Percentiles rank a stretch among this genome's conserved stretches.
phyloP scores from a whole-genome alignment of 2,113 vertebrate species.

The Leptobrachium ailaonicum region DNA sequence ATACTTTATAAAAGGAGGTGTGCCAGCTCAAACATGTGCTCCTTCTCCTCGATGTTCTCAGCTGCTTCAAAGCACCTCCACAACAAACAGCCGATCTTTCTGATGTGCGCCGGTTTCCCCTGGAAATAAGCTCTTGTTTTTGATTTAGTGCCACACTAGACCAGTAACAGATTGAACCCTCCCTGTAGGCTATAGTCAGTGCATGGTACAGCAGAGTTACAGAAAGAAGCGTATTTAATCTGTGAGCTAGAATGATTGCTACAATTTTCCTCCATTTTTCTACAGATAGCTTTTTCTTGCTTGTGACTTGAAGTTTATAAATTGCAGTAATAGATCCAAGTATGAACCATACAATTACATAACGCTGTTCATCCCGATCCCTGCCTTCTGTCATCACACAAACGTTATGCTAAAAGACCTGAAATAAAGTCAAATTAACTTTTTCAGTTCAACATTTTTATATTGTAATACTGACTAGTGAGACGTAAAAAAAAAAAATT shows the following conservation, averaged over 20 bases:
- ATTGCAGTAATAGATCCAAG: neutral
- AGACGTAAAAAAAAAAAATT: too few species aligned
- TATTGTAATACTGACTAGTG: too few species aligned
- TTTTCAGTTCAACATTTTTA: too few species aligned
- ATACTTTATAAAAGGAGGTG: neutral
- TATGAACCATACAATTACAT: too few species aligned
- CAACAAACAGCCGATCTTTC: slow-evolving; percentile 35
- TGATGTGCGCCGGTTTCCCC: slow-evolving; percentile 39
- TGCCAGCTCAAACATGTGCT: slow-evolving; percentile 25
- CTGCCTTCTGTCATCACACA: neutral
- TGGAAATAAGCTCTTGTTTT: slow-evolving; percentile 35
- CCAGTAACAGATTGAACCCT: slow-evolving; percentile 28
- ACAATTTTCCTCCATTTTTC: slow-evolving; percentile 23
- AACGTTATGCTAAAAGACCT: too few species aligned
- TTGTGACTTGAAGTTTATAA: slow-evolving; percentile 25
- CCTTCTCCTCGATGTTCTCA: slow-evolving; percentile 6
- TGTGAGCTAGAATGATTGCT: slow-evolving; percentile 2
- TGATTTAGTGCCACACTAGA: slow-evolving; percentile 28
- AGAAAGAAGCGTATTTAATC: neutral
- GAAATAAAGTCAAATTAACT: too few species aligned
- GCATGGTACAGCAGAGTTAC: slow-evolving; percentile 2
- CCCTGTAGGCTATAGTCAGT: slow-evolving; percentile 32
- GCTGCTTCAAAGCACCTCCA: slow-evolving; percentile 29
- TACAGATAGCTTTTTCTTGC: slow-evolving; percentile 15
- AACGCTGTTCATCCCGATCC: too few species aligned